Base-by-base conservation (phyloP, 1,140 invertebrate genomes). In the Formica selysi region DNA sequence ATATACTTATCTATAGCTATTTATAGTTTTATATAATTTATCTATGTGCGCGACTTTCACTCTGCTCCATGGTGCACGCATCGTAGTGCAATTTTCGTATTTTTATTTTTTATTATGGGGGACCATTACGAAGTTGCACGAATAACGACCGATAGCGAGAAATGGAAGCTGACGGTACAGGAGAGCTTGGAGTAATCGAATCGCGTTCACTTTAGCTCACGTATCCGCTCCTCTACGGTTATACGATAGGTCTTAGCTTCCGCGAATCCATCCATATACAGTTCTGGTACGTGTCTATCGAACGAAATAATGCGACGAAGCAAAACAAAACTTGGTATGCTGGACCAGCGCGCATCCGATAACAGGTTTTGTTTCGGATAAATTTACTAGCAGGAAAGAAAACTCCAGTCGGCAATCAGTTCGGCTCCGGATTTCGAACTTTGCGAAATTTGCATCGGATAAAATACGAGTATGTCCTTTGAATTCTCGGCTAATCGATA, bases 211-310 rank as follows among this genome's bases (percentile, higher is more conserved):
- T 59, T 76, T 71, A 61, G 32, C 16, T 68, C 61, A 64, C 36
- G 19, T 41, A 76, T 76, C 29, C 79, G 44, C 64, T 80, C 71
- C 13, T 51, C 48, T 61, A 86, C 48, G 76, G 51, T 91, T 89
- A 83, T 81, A 91, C 85, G 73, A 91, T 86, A 76, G 32, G 36
- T 54, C 59, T 85, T 51, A 87, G 48, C 48, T 90, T 89, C 89
- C 80, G 26, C 44, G 81, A 89, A 90, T 64, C 7, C 70, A 65
- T 88, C 64, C 54, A 54, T 13, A 70, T 67, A 51, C 26, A 44
- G 68, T 48, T 68, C 6, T 22, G 57, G 51, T 83, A 26, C 88
- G 84, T 86, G 88, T 32, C 57, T 44, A 54, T 59, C 74, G 29
- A 68, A 67, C 61, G 19, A 80, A 89, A 86, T 73, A 76, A 29